Evolutionary conservation across 2,113 vertebrate genomes (phyloP).

Genomic region (Psammodynastes pulverulentus): DNA sequence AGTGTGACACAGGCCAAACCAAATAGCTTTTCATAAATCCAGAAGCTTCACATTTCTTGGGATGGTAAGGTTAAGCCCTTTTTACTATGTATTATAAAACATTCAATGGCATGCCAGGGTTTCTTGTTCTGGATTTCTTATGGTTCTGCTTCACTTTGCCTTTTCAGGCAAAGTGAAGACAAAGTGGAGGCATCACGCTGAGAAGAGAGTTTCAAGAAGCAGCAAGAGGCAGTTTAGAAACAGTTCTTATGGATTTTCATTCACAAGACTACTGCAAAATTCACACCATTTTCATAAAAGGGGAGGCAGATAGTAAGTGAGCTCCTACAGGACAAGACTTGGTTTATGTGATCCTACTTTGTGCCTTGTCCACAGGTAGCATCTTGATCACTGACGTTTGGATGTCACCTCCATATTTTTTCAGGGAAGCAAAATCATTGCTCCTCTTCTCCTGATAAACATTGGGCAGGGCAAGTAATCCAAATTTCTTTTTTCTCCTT

Average conservation of each 20-base stretch:
- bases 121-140: neutral
- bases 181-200: neutral
- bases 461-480: neutral
- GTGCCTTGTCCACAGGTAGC: neutral
- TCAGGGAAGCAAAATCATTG: neutral
- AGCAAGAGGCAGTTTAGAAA: neutral
- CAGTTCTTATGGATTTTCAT: neutral
- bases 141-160: neutral
- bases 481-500: neutral
- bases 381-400: neutral
- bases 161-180: neutral
- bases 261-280: neutral
- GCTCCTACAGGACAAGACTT: neutral
- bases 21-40: neutral
- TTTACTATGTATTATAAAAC: neutral
- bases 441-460: neutral
- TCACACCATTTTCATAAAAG: neutral
- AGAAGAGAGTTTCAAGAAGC: neutral
- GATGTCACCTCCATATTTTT: neutral
- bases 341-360: neutral
- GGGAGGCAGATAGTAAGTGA: neutral
- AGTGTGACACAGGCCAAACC: neutral
- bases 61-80: neutral
- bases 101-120: neutral
- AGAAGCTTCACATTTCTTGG: neutral